phyloP scores from a whole-genome alignment of 1,140 invertebrate genomes.

The Bathynomus jamesi region DNA sequence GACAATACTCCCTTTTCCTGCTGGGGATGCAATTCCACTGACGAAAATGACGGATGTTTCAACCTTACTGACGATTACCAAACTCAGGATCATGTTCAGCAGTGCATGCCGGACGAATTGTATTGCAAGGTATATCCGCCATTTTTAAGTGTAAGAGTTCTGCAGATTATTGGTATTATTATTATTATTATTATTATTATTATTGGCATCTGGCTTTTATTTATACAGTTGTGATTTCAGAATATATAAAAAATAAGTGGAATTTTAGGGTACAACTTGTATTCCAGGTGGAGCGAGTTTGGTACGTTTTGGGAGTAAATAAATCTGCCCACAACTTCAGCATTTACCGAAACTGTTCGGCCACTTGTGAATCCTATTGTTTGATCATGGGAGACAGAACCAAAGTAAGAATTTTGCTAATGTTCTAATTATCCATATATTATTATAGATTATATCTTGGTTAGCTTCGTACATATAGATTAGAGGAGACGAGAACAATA shows the following conservation, averaged over 20 bases:
- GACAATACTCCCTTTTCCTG: not conserved
- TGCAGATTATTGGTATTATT: not conserved
- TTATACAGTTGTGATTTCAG: not conserved
- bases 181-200: not conserved
- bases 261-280: too few species aligned
- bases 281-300: not conserved
- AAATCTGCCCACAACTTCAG: constrained; percentile 10
- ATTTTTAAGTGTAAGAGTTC: not conserved
- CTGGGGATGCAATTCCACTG: not conserved
- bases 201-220: not conserved
- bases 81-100: not conserved
- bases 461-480: too few species aligned
- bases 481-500: too few species aligned
- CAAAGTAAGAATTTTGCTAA: constrained; percentile 5
- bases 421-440: too few species aligned
- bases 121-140: not conserved
- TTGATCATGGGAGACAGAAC: constrained; percentile 13
- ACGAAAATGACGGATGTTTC: not conserved
- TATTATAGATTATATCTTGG: too few species aligned
- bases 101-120: not conserved
- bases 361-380: constrained; percentile 1
- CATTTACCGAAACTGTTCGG: constrained; percentile 3
- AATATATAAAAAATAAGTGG: not conserved
- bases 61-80: not conserved
- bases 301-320: not conserved